phyloP scores from a whole-genome alignment of 1,140 invertebrate species.

The Drosophila willistoni region DNA sequence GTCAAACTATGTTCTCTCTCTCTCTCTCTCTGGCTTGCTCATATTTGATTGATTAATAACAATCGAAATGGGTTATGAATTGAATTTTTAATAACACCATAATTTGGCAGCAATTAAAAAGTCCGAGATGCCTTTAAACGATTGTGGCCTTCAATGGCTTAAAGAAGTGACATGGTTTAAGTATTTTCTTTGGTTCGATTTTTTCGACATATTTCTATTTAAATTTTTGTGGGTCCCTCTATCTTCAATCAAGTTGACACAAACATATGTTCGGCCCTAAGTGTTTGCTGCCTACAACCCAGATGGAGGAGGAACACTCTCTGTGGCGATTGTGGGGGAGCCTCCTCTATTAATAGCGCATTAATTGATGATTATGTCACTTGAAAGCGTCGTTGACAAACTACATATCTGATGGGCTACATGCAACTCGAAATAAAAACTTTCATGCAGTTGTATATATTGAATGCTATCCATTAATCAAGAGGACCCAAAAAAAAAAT shows the following conservation, averaged over 20 bases:
- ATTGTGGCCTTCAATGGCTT: constrained; percentile 8
- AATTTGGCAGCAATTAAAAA: constrained; percentile 70
- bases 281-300: constrained; percentile 47
- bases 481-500: neutral
- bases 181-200: no score
- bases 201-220: constrained; percentile 33
- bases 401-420: constrained; percentile 72
- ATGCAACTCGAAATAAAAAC: constrained; percentile 48
- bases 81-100: constrained; percentile 71
- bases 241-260: constrained; percentile 75
- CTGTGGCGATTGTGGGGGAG: neutral
- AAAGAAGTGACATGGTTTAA: no score
- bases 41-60: constrained; percentile 75
- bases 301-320: neutral
- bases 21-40: neutral
- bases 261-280: constrained; percentile 72
- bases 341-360: constrained; percentile 76
- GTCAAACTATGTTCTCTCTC: constrained; percentile 9
- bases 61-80: constrained; percentile 64
- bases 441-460: constrained; percentile 63
- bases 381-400: constrained; percentile 81
- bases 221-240: constrained; percentile 21
- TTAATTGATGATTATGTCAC: constrained; percentile 82
- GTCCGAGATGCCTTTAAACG: neutral
- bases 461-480: constrained; percentile 73